A percentile compares a stretch with the other conserved stretches of the same genome.
These are phyloP conservation scores for Motacilla alba DNA, from an alignment of 2,113 vertebrate species.

Conservation along the genomic window DNA sequence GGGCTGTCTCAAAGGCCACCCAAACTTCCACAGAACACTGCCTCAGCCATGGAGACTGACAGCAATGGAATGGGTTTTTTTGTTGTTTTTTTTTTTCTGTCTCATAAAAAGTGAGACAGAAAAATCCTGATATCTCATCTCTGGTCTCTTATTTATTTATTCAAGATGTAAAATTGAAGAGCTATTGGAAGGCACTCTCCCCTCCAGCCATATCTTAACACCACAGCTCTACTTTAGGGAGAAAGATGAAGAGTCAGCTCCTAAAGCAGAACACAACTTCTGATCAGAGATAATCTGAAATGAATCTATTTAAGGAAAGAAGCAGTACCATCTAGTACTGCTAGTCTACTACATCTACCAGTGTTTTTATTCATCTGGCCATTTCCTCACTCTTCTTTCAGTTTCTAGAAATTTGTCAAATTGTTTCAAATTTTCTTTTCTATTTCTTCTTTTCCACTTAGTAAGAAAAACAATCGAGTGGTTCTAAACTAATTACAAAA, in stretches of 20 bases:
- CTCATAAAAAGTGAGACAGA: background rate
- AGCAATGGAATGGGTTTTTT: background rate
- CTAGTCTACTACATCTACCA: too few relatives aligned
- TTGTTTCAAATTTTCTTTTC: background rate
- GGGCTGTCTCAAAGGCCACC: background rate
- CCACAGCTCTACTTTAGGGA: background rate
- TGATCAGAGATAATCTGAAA: background rate
- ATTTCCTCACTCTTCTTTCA: background rate
- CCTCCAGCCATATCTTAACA: background rate
- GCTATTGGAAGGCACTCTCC: background rate
- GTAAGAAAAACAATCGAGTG: background rate
- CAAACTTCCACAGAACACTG: fast-evolving
- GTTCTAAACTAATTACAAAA: conserved; percentile 8
- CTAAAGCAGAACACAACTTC: background rate
- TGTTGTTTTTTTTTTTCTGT: background rate
- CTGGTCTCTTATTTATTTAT: background rate
- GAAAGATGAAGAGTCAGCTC: background rate
- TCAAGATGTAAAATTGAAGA: background rate
- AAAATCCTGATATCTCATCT: background rate
- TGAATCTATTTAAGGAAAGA: background rate
- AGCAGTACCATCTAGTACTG: background rate
- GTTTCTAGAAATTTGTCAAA: background rate
- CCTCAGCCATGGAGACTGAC: background rate
- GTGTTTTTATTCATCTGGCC: background rate
- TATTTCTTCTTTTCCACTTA: background rate